These are phyloP conservation scores for Phylloscopus trochilus DNA, from an alignment of 2,113 vertebrate genomes.

Conservation along the genomic window DNA sequence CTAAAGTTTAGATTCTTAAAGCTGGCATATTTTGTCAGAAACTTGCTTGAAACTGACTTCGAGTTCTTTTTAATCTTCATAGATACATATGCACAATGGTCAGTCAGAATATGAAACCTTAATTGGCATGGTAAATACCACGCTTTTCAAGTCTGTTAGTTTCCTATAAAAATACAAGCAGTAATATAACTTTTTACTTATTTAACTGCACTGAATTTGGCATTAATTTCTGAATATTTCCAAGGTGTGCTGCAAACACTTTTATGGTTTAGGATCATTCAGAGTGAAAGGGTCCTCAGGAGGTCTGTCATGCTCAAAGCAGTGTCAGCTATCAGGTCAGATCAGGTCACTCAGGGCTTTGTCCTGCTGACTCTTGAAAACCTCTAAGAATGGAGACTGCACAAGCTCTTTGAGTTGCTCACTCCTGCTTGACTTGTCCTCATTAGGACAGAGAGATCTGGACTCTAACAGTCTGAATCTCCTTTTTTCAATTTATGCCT, in stretches of 20 bases:
- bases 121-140: neutral
- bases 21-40: neutral
- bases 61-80: neutral
- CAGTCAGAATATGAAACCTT: slow-evolving; percentile 12
- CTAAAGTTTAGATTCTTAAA: neutral
- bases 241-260: neutral
- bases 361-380: neutral
- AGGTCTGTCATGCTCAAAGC: neutral
- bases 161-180: neutral
- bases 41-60: neutral
- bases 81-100: neutral
- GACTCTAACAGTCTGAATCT: neutral
- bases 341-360: neutral
- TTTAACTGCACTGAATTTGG: neutral
- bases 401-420: neutral
- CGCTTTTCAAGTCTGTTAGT: neutral
- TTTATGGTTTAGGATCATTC: neutral
- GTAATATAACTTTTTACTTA: neutral
- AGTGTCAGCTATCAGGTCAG: neutral
- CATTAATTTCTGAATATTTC: neutral
- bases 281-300: neutral
- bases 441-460: neutral
- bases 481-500: neutral
- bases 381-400: neutral
- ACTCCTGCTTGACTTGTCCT: neutral